phyloP scores from a whole-genome alignment of 2,113 vertebrate species.

The Donacobius atricapilla region DNA sequence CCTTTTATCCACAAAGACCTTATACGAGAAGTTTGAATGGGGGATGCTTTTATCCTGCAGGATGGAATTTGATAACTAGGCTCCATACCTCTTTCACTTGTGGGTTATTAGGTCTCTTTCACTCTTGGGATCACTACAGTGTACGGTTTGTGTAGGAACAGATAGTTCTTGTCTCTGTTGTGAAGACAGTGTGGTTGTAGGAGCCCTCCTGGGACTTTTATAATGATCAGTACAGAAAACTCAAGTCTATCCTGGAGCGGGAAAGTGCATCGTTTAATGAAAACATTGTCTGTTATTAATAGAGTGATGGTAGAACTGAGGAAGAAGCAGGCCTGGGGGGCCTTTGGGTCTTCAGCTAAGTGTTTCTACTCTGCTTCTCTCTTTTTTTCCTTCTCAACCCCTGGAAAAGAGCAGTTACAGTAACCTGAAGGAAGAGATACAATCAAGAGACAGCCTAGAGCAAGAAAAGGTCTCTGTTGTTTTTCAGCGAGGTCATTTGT shows the following conservation, averaged over 20 bases:
- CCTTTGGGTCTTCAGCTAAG: conserved; percentile 70
- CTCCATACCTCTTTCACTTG: conserved; percentile 48
- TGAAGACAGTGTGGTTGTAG: conserved; percentile 68
- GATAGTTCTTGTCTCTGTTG: conserved; percentile 67
- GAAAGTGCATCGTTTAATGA: conserved; percentile 68
- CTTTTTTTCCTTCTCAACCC: conserved; percentile 21
- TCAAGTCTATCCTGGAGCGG: conserved; percentile 63
- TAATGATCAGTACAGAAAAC: conserved; percentile 69
- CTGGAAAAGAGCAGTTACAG: conserved; percentile 68
- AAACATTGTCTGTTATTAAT: conserved; percentile 70
- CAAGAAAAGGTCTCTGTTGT: conserved; percentile 59
- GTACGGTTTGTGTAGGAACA: conserved; percentile 48
- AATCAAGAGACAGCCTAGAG: conserved; percentile 65
- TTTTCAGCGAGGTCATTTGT: conserved; percentile 64
- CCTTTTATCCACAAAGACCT: conserved; percentile 53
- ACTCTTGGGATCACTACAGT: conserved; percentile 51
- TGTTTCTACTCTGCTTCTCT: conserved; percentile 62
- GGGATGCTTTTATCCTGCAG: conserved; percentile 53
- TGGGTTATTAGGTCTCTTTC: conserved; percentile 59
- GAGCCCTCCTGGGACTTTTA: conserved; percentile 58
- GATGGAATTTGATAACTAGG: conserved; percentile 62
- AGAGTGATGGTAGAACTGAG: conserved; percentile 67
- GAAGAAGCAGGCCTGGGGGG: conserved; percentile 47
- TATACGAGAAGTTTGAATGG: conserved; percentile 38
- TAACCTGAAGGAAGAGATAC: conserved; percentile 65